These are phyloP conservation scores for Eurystomus glaucurus DNA, from an alignment of 2,797 vertebrate species.

Conservation along the genomic window DNA sequence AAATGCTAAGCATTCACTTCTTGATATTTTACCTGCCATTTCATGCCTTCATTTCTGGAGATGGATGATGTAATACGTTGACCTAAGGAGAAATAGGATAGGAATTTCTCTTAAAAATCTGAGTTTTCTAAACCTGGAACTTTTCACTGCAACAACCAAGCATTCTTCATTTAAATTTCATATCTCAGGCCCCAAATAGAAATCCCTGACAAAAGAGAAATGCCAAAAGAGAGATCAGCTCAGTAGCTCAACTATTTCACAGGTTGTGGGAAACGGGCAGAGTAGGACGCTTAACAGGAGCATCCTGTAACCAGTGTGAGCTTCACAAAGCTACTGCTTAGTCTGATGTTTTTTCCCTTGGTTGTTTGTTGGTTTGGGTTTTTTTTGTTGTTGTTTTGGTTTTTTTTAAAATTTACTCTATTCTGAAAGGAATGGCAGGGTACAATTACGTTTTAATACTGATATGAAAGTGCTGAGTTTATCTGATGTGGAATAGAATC, in stretches of 20 bases:
- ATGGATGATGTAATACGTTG: neutral
- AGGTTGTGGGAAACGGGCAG: neutral
- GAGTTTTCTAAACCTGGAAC: neutral
- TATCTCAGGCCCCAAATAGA: neutral
- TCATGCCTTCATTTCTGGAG: neutral
- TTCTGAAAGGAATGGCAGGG: neutral
- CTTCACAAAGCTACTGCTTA: neutral
- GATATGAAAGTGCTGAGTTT: neutral
- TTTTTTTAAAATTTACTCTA: neutral
- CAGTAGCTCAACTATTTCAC: neutral
- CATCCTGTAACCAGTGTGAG: neutral
- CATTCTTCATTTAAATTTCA: rapidly evolving
- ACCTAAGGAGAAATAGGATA: neutral
- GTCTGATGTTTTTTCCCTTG: neutral
- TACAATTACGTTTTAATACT: neutral
- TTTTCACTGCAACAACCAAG: neutral
- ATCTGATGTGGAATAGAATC: neutral
- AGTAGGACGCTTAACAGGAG: neutral
- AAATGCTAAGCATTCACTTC: conserved; percentile 18
- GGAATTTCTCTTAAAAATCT: neutral
- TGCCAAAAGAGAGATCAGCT: neutral
- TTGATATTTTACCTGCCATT: conserved; percentile 20
- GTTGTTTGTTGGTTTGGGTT: neutral
- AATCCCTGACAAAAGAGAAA: neutral
- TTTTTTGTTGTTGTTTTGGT: too few species aligned